Conservation (phyloP, 2,113 vertebrate species). For the Mesitornis unicolor region DNA sequence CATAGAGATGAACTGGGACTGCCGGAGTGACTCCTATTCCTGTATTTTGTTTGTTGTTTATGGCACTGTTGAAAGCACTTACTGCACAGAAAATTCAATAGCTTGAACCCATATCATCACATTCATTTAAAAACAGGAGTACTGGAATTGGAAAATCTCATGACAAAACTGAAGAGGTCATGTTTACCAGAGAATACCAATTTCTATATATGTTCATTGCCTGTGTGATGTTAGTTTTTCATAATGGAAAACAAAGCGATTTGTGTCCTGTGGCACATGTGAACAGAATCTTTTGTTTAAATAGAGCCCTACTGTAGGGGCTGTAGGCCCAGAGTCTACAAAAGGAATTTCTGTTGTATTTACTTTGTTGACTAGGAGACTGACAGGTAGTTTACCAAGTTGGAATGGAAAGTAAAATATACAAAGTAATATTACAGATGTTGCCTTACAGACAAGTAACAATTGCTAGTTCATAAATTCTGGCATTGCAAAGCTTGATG, state of each 20-base stretch:
- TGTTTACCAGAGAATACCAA: not conserved
- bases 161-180: not conserved
- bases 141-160: not conserved
- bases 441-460: not conserved
- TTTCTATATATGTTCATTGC: not conserved
- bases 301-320: not conserved
- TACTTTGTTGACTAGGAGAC: not conserved
- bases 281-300: not conserved
- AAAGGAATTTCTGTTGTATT: not conserved
- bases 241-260: not conserved
- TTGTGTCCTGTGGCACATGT: fast-evolving
- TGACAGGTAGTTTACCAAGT: not conserved
- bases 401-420: not conserved
- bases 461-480: not conserved
- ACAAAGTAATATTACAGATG: not conserved
- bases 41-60: not conserved
- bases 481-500: not conserved
- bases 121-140: not conserved
- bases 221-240: not conserved
- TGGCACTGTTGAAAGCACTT: not conserved
- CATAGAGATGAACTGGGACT: not conserved
- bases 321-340: not conserved
- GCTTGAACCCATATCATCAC: not conserved
- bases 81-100: not conserved
- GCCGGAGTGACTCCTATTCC: not conserved